Evolutionary conservation across 2,797 vertebrate species (phyloP), one percentile per base, ranked within the genome.

Genomic region (Halcyon leucocephala): DNA sequence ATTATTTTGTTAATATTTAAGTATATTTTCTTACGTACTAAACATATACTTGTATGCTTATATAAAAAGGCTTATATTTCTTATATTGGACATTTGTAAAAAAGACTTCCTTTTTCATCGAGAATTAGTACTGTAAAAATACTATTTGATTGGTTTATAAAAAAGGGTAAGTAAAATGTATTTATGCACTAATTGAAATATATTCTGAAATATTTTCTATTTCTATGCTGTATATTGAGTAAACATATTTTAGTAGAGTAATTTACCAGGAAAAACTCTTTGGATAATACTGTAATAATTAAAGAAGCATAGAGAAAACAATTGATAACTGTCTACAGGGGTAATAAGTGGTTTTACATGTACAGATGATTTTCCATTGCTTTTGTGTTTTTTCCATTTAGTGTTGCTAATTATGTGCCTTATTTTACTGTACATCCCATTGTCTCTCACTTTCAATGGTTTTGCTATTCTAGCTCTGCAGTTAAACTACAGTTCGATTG

Each of bases 361-460:
- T 77, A 81, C n/a, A 84, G 39, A 90, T 90, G 9, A 18, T 64
- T 95, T 93, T 87, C 74, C 90, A 64, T 57, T 70, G 33, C 61
- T 71, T 81, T 81, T 82, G 41, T 81, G 33, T 31, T 58, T 74
- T 49, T 67, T 76, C 54, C 41, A 57, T 93, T 82, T 89, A 69
- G 70, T 79, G 82, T 93, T 74, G 49, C 54, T 89, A 70, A 73
- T 89, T 85, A 80, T 74, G 39, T 89, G 54, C 37, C 33, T 26
- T 62, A 60, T 91, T 96, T 81, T 96, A 62, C 94, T 96, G 79
- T 97, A 46, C 41, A 84, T 91, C 73, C 70, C 62, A 88, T 93
- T 97, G 90, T 96, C 93, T 77, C 73, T 96, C 85, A 83, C 83
- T 96, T 96, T 93, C 86, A 81, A 57, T 89, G 70, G 82, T 80